Evolutionary conservation across 1,140 invertebrate genomes (phyloP), one percentile per base, ranked within the genome.

Genomic region (Hydropsyche tenuis): DNA sequence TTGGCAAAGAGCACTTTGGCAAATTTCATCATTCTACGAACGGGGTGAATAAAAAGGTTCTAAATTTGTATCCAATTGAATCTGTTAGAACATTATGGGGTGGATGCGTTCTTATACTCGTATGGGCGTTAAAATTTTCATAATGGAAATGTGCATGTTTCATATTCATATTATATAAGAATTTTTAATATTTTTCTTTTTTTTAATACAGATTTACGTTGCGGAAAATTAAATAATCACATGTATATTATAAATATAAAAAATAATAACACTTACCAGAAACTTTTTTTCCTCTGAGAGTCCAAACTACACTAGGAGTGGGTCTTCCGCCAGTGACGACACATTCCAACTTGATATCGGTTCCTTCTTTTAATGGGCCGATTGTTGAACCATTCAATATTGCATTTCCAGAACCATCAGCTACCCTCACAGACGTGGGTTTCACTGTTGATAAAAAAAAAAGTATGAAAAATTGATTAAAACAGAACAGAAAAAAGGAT

Each of bases 271-370:
- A 86, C 88, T 91, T 82, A 94, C 92, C 91, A 82, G 88, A 86
- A 12, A 92, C 82, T 72, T 84, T 84, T 45, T 88, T 83, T 3
- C 87, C 87, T 75, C 88, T 90, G 79, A 92, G 92, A 83, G 88
- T 92, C 93, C 93, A 95, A 12, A 87, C 87, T 51, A 95, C 89
- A 71, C 85, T 85, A 0, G 93, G 92, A 48, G 91, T 88, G 0
- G 94, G 93, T 80, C 92, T 93, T 48, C 92, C 93, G 48, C 90
- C 89, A 22, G 86, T 87, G 20, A 92, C 91, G 69, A 91, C 88
- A 79, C 93, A 94, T 53, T 86, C 87, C 48, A 94, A 81, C 46
- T 87, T 88, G 60, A 94, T 83, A 72, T 86, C 83, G 11, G 87
- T 87, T 25, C 90, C 88, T 84, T 94, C 92, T 78, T 89, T 87